phyloP scores from a whole-genome alignment of 2,888 invertebrate genomes.

The Steinernema scapterisci region DNA sequence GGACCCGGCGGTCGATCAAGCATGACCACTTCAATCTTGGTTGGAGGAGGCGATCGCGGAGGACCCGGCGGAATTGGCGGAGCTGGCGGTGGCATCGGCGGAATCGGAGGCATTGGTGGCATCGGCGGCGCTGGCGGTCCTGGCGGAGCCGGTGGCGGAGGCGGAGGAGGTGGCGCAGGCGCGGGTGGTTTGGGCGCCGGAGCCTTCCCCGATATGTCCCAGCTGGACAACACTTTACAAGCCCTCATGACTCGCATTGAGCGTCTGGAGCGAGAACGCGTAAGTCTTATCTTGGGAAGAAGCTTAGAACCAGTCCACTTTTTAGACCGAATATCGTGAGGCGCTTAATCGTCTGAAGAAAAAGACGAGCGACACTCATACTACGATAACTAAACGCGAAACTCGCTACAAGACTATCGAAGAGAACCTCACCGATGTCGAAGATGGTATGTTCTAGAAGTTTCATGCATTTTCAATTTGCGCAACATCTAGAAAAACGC shows the following conservation, averaged over 20 bases:
- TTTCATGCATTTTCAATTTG: neutral
- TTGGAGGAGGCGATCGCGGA: neutral
- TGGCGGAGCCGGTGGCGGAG: conserved; percentile 38
- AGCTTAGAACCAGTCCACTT: neutral
- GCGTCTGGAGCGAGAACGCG: conserved; percentile 61
- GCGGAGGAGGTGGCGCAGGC: too few relatives aligned
- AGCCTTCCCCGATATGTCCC: conserved; percentile 53
- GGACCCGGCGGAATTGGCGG: conserved; percentile 2
- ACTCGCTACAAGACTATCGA: conserved; percentile 63
- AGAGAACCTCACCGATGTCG: conserved; percentile 62
- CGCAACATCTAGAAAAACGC: conserved; percentile 57
- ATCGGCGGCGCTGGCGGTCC: conserved; percentile 33
- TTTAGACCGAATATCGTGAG: conserved; percentile 63
- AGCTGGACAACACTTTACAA: conserved; percentile 62
- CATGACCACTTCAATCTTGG: neutral
- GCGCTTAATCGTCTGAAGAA: conserved; percentile 64
- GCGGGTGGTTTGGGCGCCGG: conserved; percentile 12
- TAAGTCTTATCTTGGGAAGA: conserved; percentile 26
- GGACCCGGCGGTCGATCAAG: neutral
- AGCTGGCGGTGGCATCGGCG: conserved; percentile 34
- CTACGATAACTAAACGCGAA: conserved; percentile 62
- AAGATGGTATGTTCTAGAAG: conserved; percentile 52
- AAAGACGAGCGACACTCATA: conserved; percentile 62
- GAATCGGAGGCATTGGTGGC: conserved; percentile 34
- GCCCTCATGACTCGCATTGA: conserved; percentile 60